A percentile compares a stretch with the other conserved stretches of the same genome.
Conservation (phyloP, 2,797 vertebrate species). For the Craterocephalus amniculus region DNA sequence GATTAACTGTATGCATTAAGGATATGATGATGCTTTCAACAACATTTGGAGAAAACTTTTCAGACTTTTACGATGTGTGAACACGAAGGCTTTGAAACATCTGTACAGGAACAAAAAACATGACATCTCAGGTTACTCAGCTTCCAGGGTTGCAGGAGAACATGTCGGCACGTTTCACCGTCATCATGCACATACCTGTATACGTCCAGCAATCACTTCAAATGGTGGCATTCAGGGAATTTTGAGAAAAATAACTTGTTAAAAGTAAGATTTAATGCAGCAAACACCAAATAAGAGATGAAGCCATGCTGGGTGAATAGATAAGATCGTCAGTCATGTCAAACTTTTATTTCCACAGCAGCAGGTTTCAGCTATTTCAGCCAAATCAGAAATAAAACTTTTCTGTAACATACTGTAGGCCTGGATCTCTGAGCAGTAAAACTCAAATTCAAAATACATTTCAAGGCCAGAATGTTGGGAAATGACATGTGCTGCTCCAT, state of each 20-base stretch:
- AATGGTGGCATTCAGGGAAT: constrained; percentile 9
- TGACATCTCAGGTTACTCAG: not conserved
- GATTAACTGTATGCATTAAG: not conserved
- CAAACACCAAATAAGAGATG: not conserved
- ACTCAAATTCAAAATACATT: too few relatives aligned
- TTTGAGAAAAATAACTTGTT: not conserved
- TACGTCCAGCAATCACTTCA: constrained; percentile 13
- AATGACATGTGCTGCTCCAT: not conserved
- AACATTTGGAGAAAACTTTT: too few relatives aligned
- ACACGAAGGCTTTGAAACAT: constrained; percentile 1
- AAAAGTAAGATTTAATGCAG: not conserved
- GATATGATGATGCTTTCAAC: too few relatives aligned
- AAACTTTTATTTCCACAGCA: not conserved
- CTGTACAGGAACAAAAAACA: not conserved
- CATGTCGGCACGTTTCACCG: constrained; percentile 52
- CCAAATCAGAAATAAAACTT: not conserved
- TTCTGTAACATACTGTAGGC: too few relatives aligned
- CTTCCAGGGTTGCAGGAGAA: constrained; percentile 29
- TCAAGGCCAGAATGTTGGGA: accelerated
- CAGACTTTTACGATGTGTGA: not conserved
- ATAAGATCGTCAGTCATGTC: not conserved
- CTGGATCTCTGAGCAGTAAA: too few relatives aligned
- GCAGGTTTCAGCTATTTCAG: not conserved
- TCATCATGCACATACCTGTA: constrained; percentile 24
- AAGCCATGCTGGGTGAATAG: not conserved